Conservation (phyloP, 2,888 invertebrate species). For the Pasiphila rectangulata region DNA sequence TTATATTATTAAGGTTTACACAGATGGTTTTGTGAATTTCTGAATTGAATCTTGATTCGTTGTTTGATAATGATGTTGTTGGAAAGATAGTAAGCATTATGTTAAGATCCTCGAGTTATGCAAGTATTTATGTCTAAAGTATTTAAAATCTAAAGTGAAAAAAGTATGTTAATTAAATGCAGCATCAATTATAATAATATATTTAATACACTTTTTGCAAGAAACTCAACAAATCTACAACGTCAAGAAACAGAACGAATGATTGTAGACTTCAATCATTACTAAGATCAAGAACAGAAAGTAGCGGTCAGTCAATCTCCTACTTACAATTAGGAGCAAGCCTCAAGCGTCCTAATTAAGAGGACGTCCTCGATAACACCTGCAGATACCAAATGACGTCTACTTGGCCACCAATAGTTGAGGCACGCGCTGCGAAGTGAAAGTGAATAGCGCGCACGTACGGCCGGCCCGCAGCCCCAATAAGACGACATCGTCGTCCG, state of each 20-base stretch:
- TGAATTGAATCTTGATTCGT: constrained; percentile 28
- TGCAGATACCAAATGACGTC: constrained; percentile 50
- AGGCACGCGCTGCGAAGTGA: constrained; percentile 72
- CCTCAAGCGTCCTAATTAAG: constrained; percentile 18
- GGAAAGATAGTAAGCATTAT: constrained; percentile 8
- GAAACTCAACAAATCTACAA: too few species aligned
- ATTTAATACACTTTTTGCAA: too few species aligned
- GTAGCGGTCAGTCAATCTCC: not conserved
- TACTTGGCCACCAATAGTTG: constrained; percentile 54
- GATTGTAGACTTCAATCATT: not conserved
- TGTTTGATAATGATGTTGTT: constrained; percentile 17
- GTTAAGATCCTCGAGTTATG: constrained; percentile 9
- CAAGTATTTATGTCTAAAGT: too few species aligned
- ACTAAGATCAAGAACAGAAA: not conserved
- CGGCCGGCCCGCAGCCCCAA: constrained; percentile 70
- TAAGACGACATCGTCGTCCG: constrained; percentile 75
- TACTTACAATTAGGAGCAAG: not conserved
- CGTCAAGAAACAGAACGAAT: not conserved
- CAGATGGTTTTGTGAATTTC: constrained; percentile 24
- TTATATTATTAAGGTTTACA: constrained; percentile 25
- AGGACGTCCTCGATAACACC: constrained; percentile 46
- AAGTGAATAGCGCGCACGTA: constrained; percentile 77
- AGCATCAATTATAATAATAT: not conserved
- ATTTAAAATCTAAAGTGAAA: too few species aligned
- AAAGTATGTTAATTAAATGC: not conserved